Conservation (phyloP, 2,797 vertebrate genomes). For the Carapus acus region DNA sequence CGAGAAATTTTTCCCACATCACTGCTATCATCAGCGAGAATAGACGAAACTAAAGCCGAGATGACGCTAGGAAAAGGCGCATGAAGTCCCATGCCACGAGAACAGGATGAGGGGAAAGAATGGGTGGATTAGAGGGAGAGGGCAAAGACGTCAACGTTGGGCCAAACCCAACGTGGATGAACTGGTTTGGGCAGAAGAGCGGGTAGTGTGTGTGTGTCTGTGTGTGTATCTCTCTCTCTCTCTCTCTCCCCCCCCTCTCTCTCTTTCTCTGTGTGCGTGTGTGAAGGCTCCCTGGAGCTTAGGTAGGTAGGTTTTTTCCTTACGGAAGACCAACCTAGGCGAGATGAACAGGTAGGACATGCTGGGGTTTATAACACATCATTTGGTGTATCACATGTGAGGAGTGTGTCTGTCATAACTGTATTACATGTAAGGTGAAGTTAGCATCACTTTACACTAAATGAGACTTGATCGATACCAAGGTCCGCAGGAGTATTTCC, state of each 20-base stretch:
- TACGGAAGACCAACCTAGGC: constrained; percentile 23
- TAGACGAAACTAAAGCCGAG: neutral
- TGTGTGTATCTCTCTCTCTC: too few species aligned
- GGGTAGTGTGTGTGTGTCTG: constrained; percentile 53
- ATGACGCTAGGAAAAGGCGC: too few species aligned
- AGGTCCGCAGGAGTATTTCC: neutral
- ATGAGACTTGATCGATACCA: constrained; percentile 18
- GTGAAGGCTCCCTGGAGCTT: too few species aligned
- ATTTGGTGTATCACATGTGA: neutral
- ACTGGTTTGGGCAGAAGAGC: constrained; percentile 75
- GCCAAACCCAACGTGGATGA: constrained; percentile 49
- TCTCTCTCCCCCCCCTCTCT: too few species aligned
- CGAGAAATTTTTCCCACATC: neutral
- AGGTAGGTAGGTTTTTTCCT: constrained; percentile 9
- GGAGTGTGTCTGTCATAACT: neutral
- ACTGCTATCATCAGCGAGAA: neutral
- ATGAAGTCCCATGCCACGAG: neutral
- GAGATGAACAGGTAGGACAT: constrained; percentile 47
- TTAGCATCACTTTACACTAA: constrained; percentile 3
- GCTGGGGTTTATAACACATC: constrained; percentile 9
- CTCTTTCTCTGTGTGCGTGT: too few species aligned
- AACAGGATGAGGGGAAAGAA: neutral
- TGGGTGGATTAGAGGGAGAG: constrained; percentile 1
- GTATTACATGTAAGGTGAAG: neutral
- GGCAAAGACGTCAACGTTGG: constrained; percentile 24